Evolutionary conservation across 2,888 invertebrate genomes (phyloP).

Genomic region (Trachelus iudaicus): DNA sequence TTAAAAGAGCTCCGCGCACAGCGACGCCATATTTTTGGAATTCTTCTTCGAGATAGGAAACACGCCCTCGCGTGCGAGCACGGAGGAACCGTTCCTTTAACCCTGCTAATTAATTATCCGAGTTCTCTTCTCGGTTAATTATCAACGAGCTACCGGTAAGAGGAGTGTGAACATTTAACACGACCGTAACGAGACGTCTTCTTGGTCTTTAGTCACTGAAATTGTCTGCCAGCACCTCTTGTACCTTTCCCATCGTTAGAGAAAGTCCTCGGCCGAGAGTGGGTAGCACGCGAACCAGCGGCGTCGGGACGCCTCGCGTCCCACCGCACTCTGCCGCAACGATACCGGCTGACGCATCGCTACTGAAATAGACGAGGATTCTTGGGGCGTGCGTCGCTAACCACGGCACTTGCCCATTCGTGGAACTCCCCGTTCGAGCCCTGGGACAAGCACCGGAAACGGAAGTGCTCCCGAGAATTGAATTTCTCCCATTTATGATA

Average conservation of each 20-base stretch:
- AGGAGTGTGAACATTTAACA: conserved; percentile 13
- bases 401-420: neutral
- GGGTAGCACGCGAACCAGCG: neutral
- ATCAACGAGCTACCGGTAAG: conserved; percentile 12
- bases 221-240: neutral
- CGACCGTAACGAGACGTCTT: conserved; percentile 9
- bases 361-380: neutral
- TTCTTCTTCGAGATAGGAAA: neutral
- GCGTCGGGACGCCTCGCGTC: neutral
- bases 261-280: neutral
- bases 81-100: neutral
- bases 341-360: neutral
- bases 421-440: neutral
- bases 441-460: neutral
- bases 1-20: neutral
- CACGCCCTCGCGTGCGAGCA: neutral
- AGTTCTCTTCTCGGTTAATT: conserved; percentile 10
- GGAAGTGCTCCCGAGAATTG: neutral
- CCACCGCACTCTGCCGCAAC: neutral
- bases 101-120: neutral
- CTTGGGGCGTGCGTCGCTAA: neutral
- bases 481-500: neutral
- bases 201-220: neutral
- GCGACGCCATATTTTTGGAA: neutral
- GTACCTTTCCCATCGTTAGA: neutral